These are phyloP conservation scores for Baryphthengus martii DNA, from an alignment of 2,113 vertebrate species.

Conservation along the genomic window DNA sequence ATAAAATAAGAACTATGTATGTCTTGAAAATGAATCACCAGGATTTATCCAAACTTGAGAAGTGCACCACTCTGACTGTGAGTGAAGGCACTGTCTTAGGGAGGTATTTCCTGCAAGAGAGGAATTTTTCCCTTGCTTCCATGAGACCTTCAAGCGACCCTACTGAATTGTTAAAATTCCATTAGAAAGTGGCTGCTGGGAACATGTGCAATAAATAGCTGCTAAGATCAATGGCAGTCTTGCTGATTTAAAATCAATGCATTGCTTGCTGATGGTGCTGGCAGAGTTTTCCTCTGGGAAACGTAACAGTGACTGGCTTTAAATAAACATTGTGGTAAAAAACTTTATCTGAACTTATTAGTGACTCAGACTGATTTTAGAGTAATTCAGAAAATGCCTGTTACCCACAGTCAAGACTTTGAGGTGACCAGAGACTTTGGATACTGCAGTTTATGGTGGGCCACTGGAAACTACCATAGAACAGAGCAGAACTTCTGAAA, in stretches of 20 bases:
- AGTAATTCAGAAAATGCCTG: background rate
- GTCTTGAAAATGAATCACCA: background rate
- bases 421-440: background rate
- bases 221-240: constrained; percentile 50
- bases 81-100: background rate
- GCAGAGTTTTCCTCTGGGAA: constrained; percentile 9
- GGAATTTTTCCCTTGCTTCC: background rate
- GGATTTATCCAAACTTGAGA: background rate
- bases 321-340: constrained; percentile 19
- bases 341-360: constrained; percentile 16
- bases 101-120: background rate
- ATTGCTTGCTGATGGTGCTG: background rate
- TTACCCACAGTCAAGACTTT: background rate
- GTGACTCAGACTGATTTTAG: background rate
- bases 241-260: constrained; percentile 42
- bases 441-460: background rate
- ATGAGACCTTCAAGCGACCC: background rate
- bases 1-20: background rate
- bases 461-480: background rate
- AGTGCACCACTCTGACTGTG: background rate
- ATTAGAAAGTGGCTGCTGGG: constrained; percentile 36
- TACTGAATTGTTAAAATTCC: constrained; percentile 44
- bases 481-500: background rate
- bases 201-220: constrained; percentile 56
- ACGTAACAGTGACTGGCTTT: background rate